Base-by-base conservation (phyloP, 2,888 invertebrate species). In the Antheraea assamensis region DNA sequence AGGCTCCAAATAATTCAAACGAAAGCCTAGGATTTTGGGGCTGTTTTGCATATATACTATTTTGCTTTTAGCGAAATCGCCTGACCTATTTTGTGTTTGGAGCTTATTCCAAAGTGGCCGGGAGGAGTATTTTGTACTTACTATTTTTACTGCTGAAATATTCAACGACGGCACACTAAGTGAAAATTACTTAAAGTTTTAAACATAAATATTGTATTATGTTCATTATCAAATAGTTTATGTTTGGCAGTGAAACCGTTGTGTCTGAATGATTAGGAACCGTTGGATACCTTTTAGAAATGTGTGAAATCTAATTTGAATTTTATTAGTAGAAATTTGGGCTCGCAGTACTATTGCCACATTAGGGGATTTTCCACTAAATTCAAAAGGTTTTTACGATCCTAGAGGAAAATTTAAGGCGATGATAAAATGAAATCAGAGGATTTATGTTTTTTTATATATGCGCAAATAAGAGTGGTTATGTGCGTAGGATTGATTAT, bases 81-180 rank as follows among this genome's bases (percentile, higher is more conserved):
- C 61, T 64, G 61, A 64, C 61, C 68, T 68, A 68, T 68, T 68
- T 68, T 35, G 68, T n/a, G 68, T 35, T 15, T n/a, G 68, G n/a
- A 35, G 35, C 35, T 68, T 68, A 68, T 35, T 35, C 68, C n/a
- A 35, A 21, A 68, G 68, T 68, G 35, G 68, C 35, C 68, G 68
- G 21, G 35, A n/a, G 31, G 21, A 68, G 35, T 35, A 68, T 21
- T 31, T 64, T 68, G 35, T 68, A 68, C 21, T 35, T 64, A 35
- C 24, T 68, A 64, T 68, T 68, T 68, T 68, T 68, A 35, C 35
- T 35, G 35, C 10, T 13, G n/a, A 10, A 31, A 35, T 35, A 68
- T 68, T 68, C 15, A 35, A 35, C n/a, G n/a, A 7, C 31, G 35
- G 35, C 13, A 27, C 35, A 35, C 68, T 68, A 68, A 68, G 35